These are phyloP conservation scores for Amphipoea lucens DNA, from an alignment of 2,888 invertebrate genomes.

Conservation along the genomic window DNA sequence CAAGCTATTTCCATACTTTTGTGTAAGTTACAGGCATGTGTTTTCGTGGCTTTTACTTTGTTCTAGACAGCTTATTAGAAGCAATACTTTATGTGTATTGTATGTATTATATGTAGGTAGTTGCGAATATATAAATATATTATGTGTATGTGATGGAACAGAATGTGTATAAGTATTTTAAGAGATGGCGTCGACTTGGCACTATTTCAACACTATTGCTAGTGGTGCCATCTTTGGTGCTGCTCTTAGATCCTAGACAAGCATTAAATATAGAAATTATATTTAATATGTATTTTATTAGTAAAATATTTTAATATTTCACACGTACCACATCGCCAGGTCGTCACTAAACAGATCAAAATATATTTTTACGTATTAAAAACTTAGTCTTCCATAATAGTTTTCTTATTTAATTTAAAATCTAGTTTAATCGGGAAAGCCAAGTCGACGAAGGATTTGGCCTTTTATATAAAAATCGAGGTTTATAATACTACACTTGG, in stretches of 20 bases:
- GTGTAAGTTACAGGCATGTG: neutral
- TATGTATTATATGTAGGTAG: slow-evolving; percentile 26
- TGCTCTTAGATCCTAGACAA: slow-evolving; percentile 16
- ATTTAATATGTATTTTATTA: slow-evolving; percentile 33
- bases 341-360: slow-evolving; percentile 25
- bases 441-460: slow-evolving; percentile 40
- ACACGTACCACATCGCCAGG: neutral
- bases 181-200: slow-evolving; percentile 53
- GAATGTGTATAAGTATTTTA: slow-evolving; percentile 27
- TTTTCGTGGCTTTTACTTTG: neutral
- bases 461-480: slow-evolving; percentile 3
- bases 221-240: slow-evolving; percentile 43
- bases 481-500: slow-evolving; percentile 13
- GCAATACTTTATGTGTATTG: slow-evolving; percentile 25
- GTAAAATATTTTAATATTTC: slow-evolving; percentile 11
- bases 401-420: slow-evolving; percentile 20
- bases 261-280: slow-evolving; percentile 15
- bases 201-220: slow-evolving; percentile 13
- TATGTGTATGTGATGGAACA: slow-evolving; percentile 43
- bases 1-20: neutral
- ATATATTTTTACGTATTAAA: slow-evolving; percentile 46
- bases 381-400: slow-evolving; percentile 44
- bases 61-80: slow-evolving; percentile 37
- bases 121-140: slow-evolving; percentile 43
- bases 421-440: slow-evolving; percentile 24